Percentiles rank a stretch among this genome's conserved stretches.
phyloP scores from a whole-genome alignment of 1,140 invertebrate species.

The Cydia fagiglandana region DNA sequence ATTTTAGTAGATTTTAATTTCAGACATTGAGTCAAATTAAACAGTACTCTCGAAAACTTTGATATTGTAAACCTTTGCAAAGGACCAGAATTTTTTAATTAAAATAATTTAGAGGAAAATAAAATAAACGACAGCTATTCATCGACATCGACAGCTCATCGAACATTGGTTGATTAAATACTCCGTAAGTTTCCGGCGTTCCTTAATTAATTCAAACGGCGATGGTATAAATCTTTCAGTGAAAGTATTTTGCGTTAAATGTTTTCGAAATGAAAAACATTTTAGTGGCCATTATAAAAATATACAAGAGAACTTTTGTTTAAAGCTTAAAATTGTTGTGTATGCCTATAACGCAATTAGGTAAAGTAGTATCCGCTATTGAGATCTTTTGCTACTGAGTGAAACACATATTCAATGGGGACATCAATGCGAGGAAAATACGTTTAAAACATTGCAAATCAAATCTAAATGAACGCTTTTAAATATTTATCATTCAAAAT shows the following conservation, averaged over 20 bases:
- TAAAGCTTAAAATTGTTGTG: not conserved
- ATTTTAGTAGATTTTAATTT: no score
- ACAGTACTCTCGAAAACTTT: not conserved
- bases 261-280: not conserved
- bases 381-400: no score
- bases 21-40: no score
- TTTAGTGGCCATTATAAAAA: not conserved
- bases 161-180: constrained; percentile 50
- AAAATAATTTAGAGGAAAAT: constrained; percentile 40
- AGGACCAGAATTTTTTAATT: constrained; percentile 33
- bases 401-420: no score
- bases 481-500: no score
- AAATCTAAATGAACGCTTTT: no score
- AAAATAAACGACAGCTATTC: constrained; percentile 53
- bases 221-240: constrained; percentile 42
- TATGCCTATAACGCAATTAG: no score
- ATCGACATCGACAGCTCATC: no score
- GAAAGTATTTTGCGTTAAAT: constrained; percentile 41
- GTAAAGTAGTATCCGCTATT: no score
- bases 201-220: constrained; percentile 49
- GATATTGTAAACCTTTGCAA: not conserved
- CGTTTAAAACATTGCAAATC: no score
- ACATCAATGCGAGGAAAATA: no score
- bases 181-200: constrained; percentile 43
- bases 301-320: not conserved